Percentiles rank a stretch among this genome's conserved stretches.
These are phyloP conservation scores for Gastrophysa polygoni DNA, from an alignment of 2,888 invertebrate species.

Conservation along the genomic window DNA sequence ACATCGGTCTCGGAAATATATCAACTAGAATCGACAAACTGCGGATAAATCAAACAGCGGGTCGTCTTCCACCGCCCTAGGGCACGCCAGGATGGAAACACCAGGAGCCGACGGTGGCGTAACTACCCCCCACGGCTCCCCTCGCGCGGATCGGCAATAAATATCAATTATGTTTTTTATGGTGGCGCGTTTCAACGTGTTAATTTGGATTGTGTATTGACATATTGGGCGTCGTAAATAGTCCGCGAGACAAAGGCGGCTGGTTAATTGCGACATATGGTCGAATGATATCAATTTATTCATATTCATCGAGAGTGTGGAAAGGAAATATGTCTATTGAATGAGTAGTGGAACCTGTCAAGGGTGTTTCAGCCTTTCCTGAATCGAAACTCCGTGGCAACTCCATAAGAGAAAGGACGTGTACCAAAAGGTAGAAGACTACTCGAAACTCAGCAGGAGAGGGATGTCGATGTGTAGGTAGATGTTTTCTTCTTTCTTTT, in stretches of 20 bases:
- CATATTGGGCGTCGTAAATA: conserved; percentile 44
- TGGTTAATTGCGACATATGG: conserved; percentile 17
- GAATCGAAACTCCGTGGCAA: too few species aligned
- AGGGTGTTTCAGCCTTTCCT: too few species aligned
- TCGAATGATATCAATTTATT: neutral
- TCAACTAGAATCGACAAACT: conserved; percentile 35
- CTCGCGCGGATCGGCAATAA: conserved; percentile 45
- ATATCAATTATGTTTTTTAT: conserved; percentile 54
- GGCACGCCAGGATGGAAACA: conserved; percentile 24
- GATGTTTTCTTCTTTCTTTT: too few species aligned
- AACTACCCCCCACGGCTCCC: conserved; percentile 38
- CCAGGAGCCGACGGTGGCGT: conserved; percentile 31
- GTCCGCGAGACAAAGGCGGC: conserved; percentile 17
- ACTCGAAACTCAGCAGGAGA: too few species aligned
- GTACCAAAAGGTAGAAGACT: too few species aligned
- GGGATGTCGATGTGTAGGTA: too few species aligned
- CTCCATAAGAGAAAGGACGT: too few species aligned
- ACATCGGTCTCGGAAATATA: too few species aligned
- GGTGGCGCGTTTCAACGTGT: conserved; percentile 49
- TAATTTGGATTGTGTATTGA: conserved; percentile 50
- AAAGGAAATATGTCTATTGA: too few species aligned
- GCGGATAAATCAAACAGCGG: conserved; percentile 47
- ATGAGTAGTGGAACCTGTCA: too few species aligned
- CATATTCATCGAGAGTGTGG: neutral
- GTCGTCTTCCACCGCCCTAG: conserved; percentile 41